Percentiles rank a stretch among this genome's conserved stretches.
phyloP scores from a whole-genome alignment of 2,888 invertebrate species.

The Netelia melanura region DNA sequence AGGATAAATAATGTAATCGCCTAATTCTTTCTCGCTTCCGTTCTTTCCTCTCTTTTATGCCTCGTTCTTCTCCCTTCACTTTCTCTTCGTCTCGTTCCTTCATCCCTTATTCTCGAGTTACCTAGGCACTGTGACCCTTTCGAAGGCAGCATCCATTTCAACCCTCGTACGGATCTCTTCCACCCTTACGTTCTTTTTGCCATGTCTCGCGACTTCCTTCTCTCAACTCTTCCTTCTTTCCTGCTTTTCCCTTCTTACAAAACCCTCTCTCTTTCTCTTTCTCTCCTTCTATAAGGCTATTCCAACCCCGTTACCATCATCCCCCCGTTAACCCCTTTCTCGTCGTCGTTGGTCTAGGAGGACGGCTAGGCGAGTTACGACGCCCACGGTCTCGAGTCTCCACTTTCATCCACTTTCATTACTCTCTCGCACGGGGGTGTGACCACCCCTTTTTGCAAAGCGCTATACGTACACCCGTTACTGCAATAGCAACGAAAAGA shows the following conservation, averaged over 20 bases:
- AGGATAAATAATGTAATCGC: too few species aligned
- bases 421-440: constrained; percentile 48
- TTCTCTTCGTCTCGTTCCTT: constrained; percentile 50
- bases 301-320: constrained; percentile 52
- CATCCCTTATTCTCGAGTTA: constrained; percentile 37
- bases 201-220: constrained; percentile 18
- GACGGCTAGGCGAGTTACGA: constrained; percentile 53
- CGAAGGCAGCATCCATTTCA: constrained; percentile 57
- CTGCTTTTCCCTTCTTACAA: constrained; percentile 3
- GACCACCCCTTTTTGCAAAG: constrained; percentile 23
- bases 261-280: constrained; percentile 16
- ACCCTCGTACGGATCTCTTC: constrained; percentile 23
- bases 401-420: constrained; percentile 73
- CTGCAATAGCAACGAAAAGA: not conserved
- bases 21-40: too few species aligned
- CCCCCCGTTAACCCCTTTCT: constrained; percentile 65
- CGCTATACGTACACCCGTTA: constrained; percentile 6
- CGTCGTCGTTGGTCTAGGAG: constrained; percentile 44
- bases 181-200: not conserved
- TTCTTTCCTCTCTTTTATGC: not conserved
- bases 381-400: constrained; percentile 56
- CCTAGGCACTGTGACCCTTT: not conserved
- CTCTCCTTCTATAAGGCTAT: constrained; percentile 18
- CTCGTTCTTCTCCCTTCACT: constrained; percentile 30
- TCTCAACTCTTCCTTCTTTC: constrained; percentile 24